Conservation (phyloP, 2,888 invertebrate species). For the Tipula lateralis region DNA sequence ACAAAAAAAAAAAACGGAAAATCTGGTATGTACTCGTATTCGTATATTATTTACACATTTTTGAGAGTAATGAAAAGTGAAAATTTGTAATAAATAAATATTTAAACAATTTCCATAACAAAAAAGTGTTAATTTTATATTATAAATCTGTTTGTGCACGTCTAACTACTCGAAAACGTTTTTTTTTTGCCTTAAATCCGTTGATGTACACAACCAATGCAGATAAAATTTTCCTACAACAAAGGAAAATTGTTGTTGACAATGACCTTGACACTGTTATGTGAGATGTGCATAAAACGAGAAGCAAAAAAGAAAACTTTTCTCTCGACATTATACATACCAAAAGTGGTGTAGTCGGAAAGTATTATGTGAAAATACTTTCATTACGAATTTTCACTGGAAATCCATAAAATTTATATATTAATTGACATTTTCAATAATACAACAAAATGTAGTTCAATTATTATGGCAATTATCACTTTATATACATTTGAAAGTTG, state of each 20-base stretch:
- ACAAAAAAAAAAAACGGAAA: neutral
- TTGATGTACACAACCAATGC: neutral
- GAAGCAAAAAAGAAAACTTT: neutral
- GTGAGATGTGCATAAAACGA: neutral
- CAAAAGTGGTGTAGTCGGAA: conserved; percentile 16
- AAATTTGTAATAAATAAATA: neutral
- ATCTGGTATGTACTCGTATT: neutral
- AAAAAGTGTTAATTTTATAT: neutral
- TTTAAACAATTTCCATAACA: neutral
- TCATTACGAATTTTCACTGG: neutral
- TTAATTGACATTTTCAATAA: neutral
- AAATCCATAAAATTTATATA: neutral
- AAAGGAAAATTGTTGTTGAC: conserved; percentile 24
- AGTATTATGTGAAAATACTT: neutral
- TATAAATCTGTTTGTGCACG: neutral
- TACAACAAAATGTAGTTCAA: neutral
- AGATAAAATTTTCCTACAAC: neutral
- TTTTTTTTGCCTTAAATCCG: neutral
- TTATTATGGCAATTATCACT: neutral
- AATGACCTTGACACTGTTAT: conserved; percentile 20
- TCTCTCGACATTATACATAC: neutral
- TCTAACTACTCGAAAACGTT: neutral
- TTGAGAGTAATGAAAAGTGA: neutral
- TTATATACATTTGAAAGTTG: neutral
- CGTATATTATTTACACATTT: too few species aligned